Conservation (phyloP, 2,797 vertebrate species). For the Molossus alvarezi region DNA sequence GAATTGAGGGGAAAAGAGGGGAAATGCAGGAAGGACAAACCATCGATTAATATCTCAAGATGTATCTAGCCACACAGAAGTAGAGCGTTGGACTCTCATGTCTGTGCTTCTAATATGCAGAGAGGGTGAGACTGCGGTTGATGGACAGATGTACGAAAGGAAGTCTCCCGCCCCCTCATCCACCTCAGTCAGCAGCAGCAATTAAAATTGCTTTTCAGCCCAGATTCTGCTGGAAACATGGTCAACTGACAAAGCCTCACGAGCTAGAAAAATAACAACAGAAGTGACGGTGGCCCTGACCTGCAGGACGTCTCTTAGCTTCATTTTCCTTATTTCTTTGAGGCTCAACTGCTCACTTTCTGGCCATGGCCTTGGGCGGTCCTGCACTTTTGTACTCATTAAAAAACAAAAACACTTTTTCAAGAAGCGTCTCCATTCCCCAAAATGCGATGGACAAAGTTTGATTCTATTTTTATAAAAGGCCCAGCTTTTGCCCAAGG, state of each 20-base stretch:
- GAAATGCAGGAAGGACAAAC: neutral
- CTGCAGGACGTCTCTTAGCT: neutral
- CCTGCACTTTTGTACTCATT: neutral
- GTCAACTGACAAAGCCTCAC: neutral
- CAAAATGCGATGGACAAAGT: neutral
- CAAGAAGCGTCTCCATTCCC: neutral
- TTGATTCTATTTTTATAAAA: slow-evolving; percentile 42
- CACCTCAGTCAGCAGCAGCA: neutral
- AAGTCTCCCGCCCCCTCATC: neutral
- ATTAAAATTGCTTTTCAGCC: neutral
- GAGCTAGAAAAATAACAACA: neutral
- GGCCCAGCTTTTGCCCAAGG: neutral
- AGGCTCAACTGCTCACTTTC: neutral
- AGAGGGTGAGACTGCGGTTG: neutral
- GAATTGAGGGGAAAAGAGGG: neutral
- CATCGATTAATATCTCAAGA: neutral
- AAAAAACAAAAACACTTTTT: neutral
- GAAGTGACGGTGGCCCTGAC: neutral
- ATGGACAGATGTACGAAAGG: too few species aligned
- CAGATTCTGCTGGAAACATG: neutral
- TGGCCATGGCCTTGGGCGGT: neutral
- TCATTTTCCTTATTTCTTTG: neutral
- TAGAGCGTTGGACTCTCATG: neutral
- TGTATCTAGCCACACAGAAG: neutral
- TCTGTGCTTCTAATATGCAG: neutral